Evolutionary conservation across 2,797 vertebrate species (phyloP).

Genomic region (Tolypeutes matacus): DNA sequence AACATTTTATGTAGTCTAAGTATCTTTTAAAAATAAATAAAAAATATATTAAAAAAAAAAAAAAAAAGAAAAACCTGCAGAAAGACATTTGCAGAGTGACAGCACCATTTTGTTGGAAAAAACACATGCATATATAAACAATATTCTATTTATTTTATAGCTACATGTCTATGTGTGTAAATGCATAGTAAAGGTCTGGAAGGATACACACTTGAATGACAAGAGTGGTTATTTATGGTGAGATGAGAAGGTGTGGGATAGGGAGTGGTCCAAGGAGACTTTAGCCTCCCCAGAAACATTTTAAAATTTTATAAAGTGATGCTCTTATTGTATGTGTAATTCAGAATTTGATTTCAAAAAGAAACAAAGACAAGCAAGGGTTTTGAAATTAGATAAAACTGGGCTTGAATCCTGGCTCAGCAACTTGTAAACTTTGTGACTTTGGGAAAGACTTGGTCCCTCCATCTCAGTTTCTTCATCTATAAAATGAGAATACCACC

Average conservation of each 20-base stretch:
- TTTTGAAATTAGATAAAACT: neutral
- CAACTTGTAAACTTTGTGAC: neutral
- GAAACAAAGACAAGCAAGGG: neutral
- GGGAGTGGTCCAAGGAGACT: neutral
- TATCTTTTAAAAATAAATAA: no score
- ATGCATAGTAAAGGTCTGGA: neutral
- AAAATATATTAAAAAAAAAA: neutral
- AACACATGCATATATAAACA: neutral
- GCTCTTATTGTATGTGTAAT: neutral
- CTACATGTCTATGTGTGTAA: neutral
- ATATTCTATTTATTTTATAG: neutral
- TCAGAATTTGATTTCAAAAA: slow-evolving; percentile 44
- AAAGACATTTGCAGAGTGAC: slow-evolving; percentile 20
- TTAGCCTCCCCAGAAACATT: slow-evolving; percentile 19
- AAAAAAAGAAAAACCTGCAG: neutral
- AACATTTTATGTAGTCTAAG: no score
- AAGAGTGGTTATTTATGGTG: neutral
- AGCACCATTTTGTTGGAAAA: slow-evolving; percentile 21
- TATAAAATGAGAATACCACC: neutral
- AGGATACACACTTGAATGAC: neutral
- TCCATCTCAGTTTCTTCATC: neutral
- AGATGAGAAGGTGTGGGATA: neutral
- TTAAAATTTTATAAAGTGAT: neutral
- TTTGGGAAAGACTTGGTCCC: neutral
- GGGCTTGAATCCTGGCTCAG: neutral